Evolutionary conservation across 2,888 invertebrate species (phyloP), one percentile per base, ranked within the genome.

Genomic region (Abscondita cerata): DNA sequence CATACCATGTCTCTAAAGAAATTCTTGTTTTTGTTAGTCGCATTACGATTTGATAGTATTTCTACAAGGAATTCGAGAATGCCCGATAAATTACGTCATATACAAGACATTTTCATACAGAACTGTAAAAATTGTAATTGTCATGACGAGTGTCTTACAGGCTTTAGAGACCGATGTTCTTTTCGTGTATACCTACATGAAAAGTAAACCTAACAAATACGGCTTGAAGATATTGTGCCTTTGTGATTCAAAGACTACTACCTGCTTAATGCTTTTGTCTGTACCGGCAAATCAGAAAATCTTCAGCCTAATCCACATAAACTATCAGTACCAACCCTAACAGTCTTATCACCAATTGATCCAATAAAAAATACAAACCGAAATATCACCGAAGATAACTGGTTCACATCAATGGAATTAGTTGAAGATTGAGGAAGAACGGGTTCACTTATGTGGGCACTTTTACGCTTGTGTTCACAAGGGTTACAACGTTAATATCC

Each of bases 31-130:
- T 18, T 72, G 13, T 46, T 72, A 36, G 33, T 52, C 34, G 52
- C 48, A 19, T 46, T 73, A 36, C 16, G 70, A 31, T 72, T 72
- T 66, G 69, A 72, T 57, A 62, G 70, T 67, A 55, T 55, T 33
- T 34, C 52, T 19, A 55, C 55, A 8, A 52, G 68, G 40, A 52
- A 56, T 11, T 44, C 62, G 33, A 62, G 52, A 62, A 36, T 53
- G 53, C 15, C 50, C 6, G 65, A 68, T 57, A 41, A 54, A 36
- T 33, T 52, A 44, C 67, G 68, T 41, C 51, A 61, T 38, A 46
- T 46, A 48, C 16, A 36, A n/a, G 15, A 36, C 9, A 34, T 34
- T 15, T 36, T 51, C 34, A 34, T 34, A 16, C 16, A 51, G 12
- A 51, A 51, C 36, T 51, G 36, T 9, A 13, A 51, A 18, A 51